Conservation (phyloP, 2,113 vertebrate species). For the Oenanthe melanoleuca region DNA sequence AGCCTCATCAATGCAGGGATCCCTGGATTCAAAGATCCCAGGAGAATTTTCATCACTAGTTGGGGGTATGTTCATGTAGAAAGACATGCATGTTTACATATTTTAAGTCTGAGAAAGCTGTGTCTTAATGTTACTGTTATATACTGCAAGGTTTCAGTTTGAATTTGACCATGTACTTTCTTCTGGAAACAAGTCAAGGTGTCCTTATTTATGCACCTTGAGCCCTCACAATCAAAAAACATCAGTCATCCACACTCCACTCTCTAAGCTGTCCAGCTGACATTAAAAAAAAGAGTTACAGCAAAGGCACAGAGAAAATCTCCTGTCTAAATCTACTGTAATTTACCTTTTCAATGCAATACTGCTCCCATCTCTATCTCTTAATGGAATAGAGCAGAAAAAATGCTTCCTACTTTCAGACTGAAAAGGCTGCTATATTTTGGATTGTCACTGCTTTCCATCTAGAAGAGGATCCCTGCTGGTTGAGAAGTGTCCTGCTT, state of each 20-base stretch:
- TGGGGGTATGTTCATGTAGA: neutral
- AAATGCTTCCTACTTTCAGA: neutral
- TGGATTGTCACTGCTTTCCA: neutral
- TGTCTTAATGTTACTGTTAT: neutral
- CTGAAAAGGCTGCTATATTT: neutral
- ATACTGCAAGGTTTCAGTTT: neutral
- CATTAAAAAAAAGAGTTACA: neutral
- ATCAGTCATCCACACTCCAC: neutral
- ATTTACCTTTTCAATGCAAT: neutral
- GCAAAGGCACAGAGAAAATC: neutral
- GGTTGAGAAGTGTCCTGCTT: neutral
- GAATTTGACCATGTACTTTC: neutral
- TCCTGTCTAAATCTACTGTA: neutral
- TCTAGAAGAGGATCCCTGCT: neutral
- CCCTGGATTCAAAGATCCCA: neutral
- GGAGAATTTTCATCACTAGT: neutral
- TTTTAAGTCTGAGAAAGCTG: neutral
- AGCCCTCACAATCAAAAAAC: neutral
- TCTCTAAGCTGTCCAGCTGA: neutral
- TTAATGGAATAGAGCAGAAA: neutral
- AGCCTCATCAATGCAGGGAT: neutral
- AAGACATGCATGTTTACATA: neutral
- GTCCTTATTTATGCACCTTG: neutral
- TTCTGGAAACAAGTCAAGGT: neutral
- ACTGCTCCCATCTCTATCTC: neutral